A percentile compares a stretch with the other conserved stretches of the same genome.
Conservation (phyloP, 1,140 invertebrate genomes). For the Neodiprion lecontei region DNA sequence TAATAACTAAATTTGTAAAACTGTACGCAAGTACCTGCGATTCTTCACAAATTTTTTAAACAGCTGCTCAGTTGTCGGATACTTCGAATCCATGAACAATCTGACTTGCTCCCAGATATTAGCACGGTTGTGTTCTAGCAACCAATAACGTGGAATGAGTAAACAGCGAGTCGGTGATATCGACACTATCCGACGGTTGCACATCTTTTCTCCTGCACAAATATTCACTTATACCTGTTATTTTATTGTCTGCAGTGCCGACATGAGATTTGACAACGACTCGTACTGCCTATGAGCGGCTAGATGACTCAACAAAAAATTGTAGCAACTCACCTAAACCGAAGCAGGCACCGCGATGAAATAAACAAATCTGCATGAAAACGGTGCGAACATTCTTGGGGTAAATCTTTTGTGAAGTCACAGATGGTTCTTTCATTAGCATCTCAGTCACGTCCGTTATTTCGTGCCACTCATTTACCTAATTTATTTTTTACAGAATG, state of each 20-base stretch:
- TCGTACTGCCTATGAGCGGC: no score
- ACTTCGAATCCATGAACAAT: constrained; percentile 66
- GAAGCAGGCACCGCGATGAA: constrained; percentile 52
- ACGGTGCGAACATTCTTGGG: constrained; percentile 41
- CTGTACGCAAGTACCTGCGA: constrained; percentile 40
- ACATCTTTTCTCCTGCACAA: constrained; percentile 65
- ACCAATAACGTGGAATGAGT: constrained; percentile 68
- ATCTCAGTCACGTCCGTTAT: constrained; percentile 46
- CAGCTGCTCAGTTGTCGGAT: constrained; percentile 64
- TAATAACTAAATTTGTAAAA: no score
- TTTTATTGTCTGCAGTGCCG: no score
- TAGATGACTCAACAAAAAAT: not conserved
- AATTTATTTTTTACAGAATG: not conserved
- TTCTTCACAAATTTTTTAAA: constrained; percentile 63
- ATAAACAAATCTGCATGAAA: constrained; percentile 54
- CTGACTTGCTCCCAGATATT: constrained; percentile 70
- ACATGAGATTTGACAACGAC: not conserved
- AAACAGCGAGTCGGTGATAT: constrained; percentile 64
- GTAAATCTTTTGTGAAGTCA: constrained; percentile 36
- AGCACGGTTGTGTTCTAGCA: constrained; percentile 66
- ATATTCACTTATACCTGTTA: no score
- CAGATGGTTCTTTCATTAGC: constrained; percentile 44
- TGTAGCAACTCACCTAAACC: constrained; percentile 40
- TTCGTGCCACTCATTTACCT: constrained; percentile 51
- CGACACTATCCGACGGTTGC: constrained; percentile 66